Evolutionary conservation across 2,888 invertebrate genomes (phyloP).

Genomic region (Nebria salina): DNA sequence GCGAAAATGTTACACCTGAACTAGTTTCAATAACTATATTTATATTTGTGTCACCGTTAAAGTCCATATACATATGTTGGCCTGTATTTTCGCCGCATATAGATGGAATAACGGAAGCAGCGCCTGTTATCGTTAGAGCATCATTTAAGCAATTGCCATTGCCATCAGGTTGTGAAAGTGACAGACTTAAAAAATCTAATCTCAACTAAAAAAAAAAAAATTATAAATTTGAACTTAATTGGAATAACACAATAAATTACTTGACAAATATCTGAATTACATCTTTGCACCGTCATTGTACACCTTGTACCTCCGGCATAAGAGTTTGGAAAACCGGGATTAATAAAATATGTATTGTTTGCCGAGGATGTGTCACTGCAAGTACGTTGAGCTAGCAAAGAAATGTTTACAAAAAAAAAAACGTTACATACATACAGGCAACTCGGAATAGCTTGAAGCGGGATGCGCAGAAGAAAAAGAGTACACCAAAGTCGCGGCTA

Average conservation of each 20-base stretch:
- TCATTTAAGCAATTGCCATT: slow-evolving; percentile 78
- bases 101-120: slow-evolving; percentile 75
- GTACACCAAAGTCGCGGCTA: too few species aligned
- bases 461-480: too few species aligned
- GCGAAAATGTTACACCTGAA: slow-evolving; percentile 67
- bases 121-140: slow-evolving; percentile 75
- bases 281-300: slow-evolving; percentile 75
- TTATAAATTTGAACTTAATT: slow-evolving; percentile 23
- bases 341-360: slow-evolving; percentile 87
- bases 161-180: slow-evolving; percentile 77
- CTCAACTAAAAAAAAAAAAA: slow-evolving; percentile 68
- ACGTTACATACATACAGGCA: too few species aligned
- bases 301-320: slow-evolving; percentile 77
- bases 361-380: slow-evolving; percentile 77
- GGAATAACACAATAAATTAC: slow-evolving; percentile 59
- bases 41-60: slow-evolving; percentile 74
- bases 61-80: slow-evolving; percentile 81
- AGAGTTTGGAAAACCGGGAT: slow-evolving; percentile 77
- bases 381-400: slow-evolving; percentile 71
- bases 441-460: slow-evolving; percentile 8
- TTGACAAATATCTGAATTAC: slow-evolving; percentile 76
- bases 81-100: slow-evolving; percentile 86
- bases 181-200: slow-evolving; percentile 79
- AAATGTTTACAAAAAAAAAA: too few species aligned
- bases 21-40: slow-evolving; percentile 75